phyloP scores from a whole-genome alignment of 2,113 vertebrate species.

The Choloepus hoffmanni region DNA sequence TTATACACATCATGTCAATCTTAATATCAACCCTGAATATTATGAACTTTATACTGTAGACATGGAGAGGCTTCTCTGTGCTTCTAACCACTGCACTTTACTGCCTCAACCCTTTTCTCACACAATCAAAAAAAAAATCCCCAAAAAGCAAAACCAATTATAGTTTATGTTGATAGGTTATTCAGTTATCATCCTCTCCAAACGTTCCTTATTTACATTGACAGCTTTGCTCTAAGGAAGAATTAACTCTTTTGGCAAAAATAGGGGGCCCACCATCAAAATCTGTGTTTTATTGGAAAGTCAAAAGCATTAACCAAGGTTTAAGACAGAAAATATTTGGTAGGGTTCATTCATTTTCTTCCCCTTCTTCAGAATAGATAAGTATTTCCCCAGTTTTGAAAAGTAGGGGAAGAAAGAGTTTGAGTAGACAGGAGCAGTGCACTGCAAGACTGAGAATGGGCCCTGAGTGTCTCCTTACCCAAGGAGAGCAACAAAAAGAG shows the following conservation, averaged over 20 bases:
- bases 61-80: neutral
- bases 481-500: neutral
- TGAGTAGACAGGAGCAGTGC: neutral
- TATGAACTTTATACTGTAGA: neutral
- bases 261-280: neutral
- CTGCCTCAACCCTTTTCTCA: neutral
- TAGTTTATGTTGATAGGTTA: neutral
- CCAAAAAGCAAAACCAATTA: neutral
- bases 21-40: neutral
- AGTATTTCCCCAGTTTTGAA: neutral
- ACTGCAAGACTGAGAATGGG: neutral
- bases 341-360: neutral
- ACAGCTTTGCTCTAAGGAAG: neutral
- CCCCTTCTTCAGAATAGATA: neutral
- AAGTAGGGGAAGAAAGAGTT: neutral
- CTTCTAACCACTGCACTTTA: neutral
- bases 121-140: neutral
- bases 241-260: neutral
- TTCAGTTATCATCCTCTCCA: neutral
- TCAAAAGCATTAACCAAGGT: neutral
- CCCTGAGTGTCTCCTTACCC: neutral
- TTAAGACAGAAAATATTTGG: neutral
- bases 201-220: neutral
- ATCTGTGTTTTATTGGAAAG: neutral
- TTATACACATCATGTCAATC: neutral